Base-by-base conservation (phyloP, 1,140 invertebrate genomes). In the Nylanderia fulva region DNA sequence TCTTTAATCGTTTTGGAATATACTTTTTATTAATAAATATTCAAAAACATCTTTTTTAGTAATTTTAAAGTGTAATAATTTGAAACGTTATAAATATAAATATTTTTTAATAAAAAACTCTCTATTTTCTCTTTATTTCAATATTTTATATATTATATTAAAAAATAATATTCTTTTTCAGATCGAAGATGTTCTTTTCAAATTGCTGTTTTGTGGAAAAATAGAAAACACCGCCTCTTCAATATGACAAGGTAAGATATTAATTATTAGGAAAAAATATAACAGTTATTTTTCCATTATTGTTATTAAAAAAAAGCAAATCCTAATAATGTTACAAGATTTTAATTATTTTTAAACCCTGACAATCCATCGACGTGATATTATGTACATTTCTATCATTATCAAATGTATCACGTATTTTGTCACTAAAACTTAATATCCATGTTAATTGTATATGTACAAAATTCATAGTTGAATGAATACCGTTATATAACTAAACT, bases 241-340 rank as follows among this genome's bases (percentile, higher is more conserved):
- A 68, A 79, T 33, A 54, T 68, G 29, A n/a, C 29, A 79, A 79
- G 76, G 76, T 79, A 79, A 68, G 63, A 56, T 54, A 48, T 79
- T 36, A 61, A 75, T 74, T 18, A 1, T 72, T 72, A 36, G 1
- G 3, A 5, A 18, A 48, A 18, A 48, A 48, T 48, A 5, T 48
- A 48, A 33, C n/a, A n/a, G n/a, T n/a, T n/a, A n/a, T n/a, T n/a
- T n/a, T n/a, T n/a, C n/a, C n/a, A n/a, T n/a, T n/a, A n/a, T n/a
- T n/a, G n/a, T n/a, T n/a, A n/a, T n/a, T n/a, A n/a, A n/a, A n/a
- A n/a, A n/a, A n/a, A n/a, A n/a, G n/a, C n/a, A n/a, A n/a, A n/a
- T n/a, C n/a, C n/a, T n/a, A n/a, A n/a, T n/a, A n/a, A n/a, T n/a
- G n/a, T n/a, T n/a, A n/a, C n/a, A n/a, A n/a, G n/a, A n/a, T n/a